Evolutionary conservation across 2,888 invertebrate species (phyloP).

Genomic region (Cephus pygmeus): DNA sequence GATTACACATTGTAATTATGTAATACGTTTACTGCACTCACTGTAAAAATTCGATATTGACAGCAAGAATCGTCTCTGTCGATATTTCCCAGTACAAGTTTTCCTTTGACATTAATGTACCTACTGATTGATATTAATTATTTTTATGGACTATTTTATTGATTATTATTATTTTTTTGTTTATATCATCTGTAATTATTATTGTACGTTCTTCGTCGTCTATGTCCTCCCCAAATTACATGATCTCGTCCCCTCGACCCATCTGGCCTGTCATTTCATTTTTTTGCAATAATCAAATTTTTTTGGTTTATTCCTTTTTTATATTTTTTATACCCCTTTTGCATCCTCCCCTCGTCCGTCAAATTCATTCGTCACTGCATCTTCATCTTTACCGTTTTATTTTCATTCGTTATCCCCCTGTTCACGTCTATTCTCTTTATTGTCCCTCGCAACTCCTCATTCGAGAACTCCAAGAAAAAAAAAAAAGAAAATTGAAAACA

Average conservation of each 20-base stretch:
- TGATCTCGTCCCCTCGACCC: background rate
- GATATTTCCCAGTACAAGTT: conserved; percentile 14
- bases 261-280: background rate
- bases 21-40: conserved; percentile 11
- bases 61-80: conserved; percentile 20
- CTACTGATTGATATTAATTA: conserved; percentile 15
- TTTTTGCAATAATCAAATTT: background rate
- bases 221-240: background rate
- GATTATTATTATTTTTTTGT: conserved; percentile 18
- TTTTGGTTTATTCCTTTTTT: background rate
- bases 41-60: conserved; percentile 15
- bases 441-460: conserved; percentile 42
- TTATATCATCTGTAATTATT: conserved; percentile 19
- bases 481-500: conserved; percentile 28
- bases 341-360: too few relatives aligned
- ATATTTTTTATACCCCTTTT: background rate
- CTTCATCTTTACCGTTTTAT: too few relatives aligned
- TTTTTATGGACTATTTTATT: conserved; percentile 22
- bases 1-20: conserved; percentile 3
- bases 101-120: conserved; percentile 25
- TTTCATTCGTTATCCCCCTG: background rate
- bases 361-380: too few relatives aligned
- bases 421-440: conserved; percentile 39
- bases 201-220: conserved; percentile 7
- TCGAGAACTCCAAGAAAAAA: conserved; percentile 52